Base-by-base conservation (phyloP, 1,140 invertebrate species). In the Hirudo medicinalis region DNA sequence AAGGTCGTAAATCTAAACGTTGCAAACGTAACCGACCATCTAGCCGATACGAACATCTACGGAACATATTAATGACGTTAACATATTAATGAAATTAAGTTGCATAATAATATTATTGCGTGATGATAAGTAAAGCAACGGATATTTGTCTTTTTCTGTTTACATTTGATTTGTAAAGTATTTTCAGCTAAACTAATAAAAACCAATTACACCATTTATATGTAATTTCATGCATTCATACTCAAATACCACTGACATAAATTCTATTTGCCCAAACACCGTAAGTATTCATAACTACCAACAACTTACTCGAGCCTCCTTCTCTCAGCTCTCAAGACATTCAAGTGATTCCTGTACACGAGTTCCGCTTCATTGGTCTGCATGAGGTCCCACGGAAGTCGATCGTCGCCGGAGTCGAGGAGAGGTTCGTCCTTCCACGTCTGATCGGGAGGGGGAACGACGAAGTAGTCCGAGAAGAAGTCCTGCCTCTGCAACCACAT, bases 301-400 rank as follows among this genome's bases (percentile, higher is more conserved):
- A 68, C n/a, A 72, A 85, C 90, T 87, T 84, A 94, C 91, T 94
- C 91, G 78, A 89, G 86, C 82, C 90, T 88, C 78, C 90, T 88
- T 77, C 92, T 89, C 79, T 94, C 91, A 78, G 91, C 90, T 78
- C 95, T 91, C 36, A 95, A 85, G 68, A 89, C 88, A 79, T 92
- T 91, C 32, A 94, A 86, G 82, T 92, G 92, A 78, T 91, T 93
- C 79, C 90, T 90, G 81, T 92, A 97, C 13, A 92, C 90, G 0
- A 87, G 89, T 81, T 94, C 91, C 19, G 92, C 92, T 79, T 96
- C 92, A 63, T 88, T 87, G 5, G 90, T 91, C 76, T 92, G 90
- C 17, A 96, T 83, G 68, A 96, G 88, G 79, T 94, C 91, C 78
- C 90, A 92, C 3, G 94, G 94, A 78, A 96, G 92, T 77, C 90